These are phyloP conservation scores for Cydia pomonella DNA, from an alignment of 1,140 invertebrate genomes.

Conservation along the genomic window DNA sequence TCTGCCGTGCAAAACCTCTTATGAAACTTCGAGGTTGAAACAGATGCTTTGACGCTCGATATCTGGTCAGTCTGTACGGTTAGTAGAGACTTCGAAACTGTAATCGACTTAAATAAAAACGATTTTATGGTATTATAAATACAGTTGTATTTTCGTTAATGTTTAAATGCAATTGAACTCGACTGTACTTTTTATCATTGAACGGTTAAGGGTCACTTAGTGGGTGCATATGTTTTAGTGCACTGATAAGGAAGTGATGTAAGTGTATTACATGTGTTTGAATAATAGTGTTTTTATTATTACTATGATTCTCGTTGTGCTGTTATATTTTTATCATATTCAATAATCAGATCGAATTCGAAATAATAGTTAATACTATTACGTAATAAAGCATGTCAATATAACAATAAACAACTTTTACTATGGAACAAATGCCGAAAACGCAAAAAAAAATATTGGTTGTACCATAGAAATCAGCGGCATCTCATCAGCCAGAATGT, in stretches of 20 bases:
- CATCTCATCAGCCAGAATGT: no score
- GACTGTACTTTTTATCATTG: conserved; percentile 2
- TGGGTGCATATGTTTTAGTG: conserved; percentile 50
- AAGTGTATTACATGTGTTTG: conserved; percentile 6
- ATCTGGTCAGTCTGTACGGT: conserved; percentile 54
- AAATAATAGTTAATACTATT: no score
- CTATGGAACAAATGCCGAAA: no score
- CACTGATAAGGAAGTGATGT: conserved; percentile 56
- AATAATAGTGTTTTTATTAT: conserved; percentile 37
- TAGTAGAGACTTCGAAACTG: conserved; percentile 51
- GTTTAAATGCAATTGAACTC: not conserved
- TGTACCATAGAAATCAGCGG: no score
- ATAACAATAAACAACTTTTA: no score
- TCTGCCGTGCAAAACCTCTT: not conserved
- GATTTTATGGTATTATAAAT: not conserved
- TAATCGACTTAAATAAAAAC: not conserved
- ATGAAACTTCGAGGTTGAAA: not conserved
- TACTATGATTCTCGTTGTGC: not conserved
- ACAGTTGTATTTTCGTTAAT: not conserved
- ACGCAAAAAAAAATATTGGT: no score
- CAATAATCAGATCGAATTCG: no score
- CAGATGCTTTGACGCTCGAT: conserved; percentile 45
- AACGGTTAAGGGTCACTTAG: conserved; percentile 56
- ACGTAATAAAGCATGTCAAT: no score
- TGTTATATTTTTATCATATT: not conserved